These are phyloP conservation scores for Diarsia mendica DNA, from an alignment of 2,888 invertebrate genomes.

Conservation along the genomic window DNA sequence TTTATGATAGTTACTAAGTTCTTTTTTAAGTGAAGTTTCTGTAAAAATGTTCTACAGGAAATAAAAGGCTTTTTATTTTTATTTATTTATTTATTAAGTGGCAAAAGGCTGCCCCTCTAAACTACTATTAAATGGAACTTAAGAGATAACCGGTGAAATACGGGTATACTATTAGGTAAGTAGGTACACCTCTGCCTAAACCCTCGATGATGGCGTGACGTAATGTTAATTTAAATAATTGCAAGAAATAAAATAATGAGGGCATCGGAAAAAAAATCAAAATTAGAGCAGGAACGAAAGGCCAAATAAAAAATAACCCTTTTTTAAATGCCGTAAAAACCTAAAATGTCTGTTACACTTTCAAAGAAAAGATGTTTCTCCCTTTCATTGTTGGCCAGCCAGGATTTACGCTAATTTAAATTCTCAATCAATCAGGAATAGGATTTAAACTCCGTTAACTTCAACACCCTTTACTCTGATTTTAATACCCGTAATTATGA, in stretches of 20 bases:
- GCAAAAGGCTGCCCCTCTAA: background rate
- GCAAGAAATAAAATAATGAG: too few relatives aligned
- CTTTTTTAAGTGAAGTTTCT: too few relatives aligned
- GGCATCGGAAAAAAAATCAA: background rate
- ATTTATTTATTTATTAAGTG: too few relatives aligned
- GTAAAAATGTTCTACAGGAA: too few relatives aligned
- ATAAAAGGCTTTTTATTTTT: too few relatives aligned
- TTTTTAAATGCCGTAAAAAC: background rate
- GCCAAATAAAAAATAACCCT: background rate
- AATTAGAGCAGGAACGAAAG: background rate
- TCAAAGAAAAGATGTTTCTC: background rate
- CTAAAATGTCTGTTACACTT: background rate
- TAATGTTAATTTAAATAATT: background rate
- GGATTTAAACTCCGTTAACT: conserved; percentile 26
- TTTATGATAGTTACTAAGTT: too few relatives aligned
- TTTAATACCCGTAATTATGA: conserved; percentile 36
- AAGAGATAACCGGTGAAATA: background rate
- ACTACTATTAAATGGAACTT: background rate
- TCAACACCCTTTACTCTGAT: conserved; percentile 21
- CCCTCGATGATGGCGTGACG: background rate
- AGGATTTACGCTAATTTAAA: conserved; percentile 11
- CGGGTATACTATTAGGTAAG: background rate
- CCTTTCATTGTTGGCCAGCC: background rate
- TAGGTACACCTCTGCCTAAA: background rate
- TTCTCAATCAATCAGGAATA: conserved; percentile 19